Conservation (phyloP, 2,113 vertebrate genomes). For the Australoheros scitulus region DNA sequence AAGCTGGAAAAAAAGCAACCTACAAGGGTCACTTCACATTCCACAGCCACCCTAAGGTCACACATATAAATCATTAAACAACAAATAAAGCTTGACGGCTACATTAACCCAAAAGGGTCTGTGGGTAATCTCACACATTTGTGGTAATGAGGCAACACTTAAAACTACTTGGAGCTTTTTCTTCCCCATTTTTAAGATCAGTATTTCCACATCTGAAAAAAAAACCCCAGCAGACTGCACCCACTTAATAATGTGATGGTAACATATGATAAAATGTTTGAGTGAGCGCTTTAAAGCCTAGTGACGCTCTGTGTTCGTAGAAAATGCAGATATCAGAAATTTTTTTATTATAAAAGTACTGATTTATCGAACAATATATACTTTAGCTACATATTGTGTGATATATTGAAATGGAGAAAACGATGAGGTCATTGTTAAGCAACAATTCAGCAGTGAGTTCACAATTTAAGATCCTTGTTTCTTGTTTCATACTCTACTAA, state of each 20-base stretch:
- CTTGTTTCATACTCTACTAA: neutral
- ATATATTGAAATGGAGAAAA: neutral
- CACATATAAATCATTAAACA: conserved; percentile 36
- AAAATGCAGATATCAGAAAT: neutral
- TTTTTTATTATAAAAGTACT: no score
- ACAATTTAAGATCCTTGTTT: neutral
- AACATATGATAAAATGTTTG: neutral
- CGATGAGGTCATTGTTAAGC: neutral
- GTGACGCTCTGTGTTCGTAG: neutral
- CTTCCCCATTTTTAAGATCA: neutral
- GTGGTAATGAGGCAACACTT: neutral
- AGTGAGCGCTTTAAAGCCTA: neutral
- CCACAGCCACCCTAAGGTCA: conserved; percentile 18
- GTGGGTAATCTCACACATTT: neutral
- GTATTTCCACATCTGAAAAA: neutral
- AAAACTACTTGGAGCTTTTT: neutral
- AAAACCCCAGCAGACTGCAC: neutral
- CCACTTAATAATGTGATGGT: neutral
- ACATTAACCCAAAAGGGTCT: neutral
- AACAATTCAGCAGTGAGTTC: neutral
- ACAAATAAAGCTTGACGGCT: conserved; percentile 4
- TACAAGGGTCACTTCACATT: conserved; percentile 40
- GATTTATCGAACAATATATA: neutral
- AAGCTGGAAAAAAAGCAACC: conserved; percentile 7
- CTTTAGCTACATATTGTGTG: neutral